Evolutionary conservation across 2,113 vertebrate species (phyloP).

Genomic region (Smithornis capensis): DNA sequence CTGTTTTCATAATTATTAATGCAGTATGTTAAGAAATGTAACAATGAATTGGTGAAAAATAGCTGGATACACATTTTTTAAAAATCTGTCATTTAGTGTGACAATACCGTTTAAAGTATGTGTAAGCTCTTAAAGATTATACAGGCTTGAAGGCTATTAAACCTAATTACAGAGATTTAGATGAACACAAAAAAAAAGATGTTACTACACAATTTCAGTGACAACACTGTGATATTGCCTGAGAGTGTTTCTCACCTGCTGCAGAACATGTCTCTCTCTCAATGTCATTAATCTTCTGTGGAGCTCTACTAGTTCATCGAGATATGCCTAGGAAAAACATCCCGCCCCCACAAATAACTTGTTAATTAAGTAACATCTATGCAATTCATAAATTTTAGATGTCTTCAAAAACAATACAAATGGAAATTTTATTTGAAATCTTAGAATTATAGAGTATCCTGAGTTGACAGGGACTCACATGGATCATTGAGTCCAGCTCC

Average conservation of each 20-base stretch:
- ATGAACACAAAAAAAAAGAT: background rate
- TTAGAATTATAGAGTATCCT: background rate
- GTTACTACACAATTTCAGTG: background rate
- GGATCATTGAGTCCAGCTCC: background rate
- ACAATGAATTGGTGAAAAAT: background rate
- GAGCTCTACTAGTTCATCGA: constrained; percentile 95
- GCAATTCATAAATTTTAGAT: background rate
- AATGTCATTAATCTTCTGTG: constrained; percentile 96
- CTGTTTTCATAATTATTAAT: background rate
- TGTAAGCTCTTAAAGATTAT: background rate
- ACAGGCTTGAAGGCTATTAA: background rate
- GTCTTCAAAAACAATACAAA: background rate
- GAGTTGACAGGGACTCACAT: background rate
- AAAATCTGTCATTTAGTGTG: background rate
- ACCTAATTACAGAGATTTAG: background rate
- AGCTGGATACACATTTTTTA: background rate
- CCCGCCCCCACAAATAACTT: background rate
- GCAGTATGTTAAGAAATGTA: background rate
- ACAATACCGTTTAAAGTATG: background rate
- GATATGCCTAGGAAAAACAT: constrained; percentile 83
- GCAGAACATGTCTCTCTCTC: constrained; percentile 92
- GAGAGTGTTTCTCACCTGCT: constrained; percentile 85
- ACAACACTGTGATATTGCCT: background rate
- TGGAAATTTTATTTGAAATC: background rate
- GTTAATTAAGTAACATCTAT: constrained; percentile 12